These are phyloP conservation scores for Cisticola juncidis DNA, from an alignment of 2,113 vertebrate genomes.

Conservation along the genomic window DNA sequence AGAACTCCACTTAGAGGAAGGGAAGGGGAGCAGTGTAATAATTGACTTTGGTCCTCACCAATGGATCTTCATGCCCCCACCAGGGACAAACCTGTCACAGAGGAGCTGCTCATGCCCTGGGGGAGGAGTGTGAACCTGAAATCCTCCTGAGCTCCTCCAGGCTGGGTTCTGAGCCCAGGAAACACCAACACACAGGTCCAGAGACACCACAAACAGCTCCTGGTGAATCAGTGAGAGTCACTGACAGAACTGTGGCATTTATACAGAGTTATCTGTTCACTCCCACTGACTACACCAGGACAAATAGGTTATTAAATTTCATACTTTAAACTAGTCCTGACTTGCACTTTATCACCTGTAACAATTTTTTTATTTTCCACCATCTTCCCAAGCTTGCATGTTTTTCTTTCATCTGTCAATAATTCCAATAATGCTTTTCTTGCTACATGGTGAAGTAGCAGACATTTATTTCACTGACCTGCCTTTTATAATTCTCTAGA, in stretches of 20 bases:
- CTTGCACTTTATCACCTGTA: neutral
- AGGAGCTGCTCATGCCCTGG: neutral
- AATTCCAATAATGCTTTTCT: neutral
- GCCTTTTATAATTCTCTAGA: neutral
- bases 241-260: neutral
- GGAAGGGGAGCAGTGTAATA: neutral
- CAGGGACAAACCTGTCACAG: neutral
- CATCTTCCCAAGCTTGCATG: neutral
- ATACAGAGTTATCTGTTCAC: neutral
- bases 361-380: neutral
- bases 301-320: neutral
- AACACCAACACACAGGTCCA: neutral
- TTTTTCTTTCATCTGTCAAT: neutral
- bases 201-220: neutral
- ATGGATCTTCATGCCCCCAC: neutral
- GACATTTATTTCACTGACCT: neutral
- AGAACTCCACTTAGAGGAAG: neutral
- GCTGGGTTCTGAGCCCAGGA: neutral
- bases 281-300: neutral
- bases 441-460: neutral
- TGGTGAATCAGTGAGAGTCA: neutral
- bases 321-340: neutral
- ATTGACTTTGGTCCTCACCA: neutral
- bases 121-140: fast-evolving
- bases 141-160: neutral